Percentiles rank a stretch among this genome's conserved stretches.
These are phyloP conservation scores for Chironomus striatipennis DNA, from an alignment of 1,140 invertebrate genomes.

Conservation along the genomic window DNA sequence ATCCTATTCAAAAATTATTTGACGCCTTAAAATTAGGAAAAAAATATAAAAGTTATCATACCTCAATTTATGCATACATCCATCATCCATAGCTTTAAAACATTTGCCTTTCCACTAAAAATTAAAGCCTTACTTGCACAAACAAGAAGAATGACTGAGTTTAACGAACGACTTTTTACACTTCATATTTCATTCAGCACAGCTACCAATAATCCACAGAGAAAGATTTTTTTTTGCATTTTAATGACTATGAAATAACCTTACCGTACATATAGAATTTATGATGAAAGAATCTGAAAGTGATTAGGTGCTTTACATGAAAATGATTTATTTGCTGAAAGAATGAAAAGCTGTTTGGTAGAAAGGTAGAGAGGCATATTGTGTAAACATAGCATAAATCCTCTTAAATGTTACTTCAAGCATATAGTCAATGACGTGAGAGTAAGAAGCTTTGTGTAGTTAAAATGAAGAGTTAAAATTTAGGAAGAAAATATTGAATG, in stretches of 20 bases:
- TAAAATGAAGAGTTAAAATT: background rate
- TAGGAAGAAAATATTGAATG: too few species aligned
- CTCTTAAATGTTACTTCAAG: background rate
- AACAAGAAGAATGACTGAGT: background rate
- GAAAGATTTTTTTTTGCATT: background rate
- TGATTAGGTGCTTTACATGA: constrained; percentile 7
- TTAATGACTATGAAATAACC: background rate
- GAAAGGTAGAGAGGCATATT: background rate
- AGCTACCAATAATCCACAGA: too few species aligned
- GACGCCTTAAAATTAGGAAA: too few species aligned
- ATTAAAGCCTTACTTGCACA: background rate
- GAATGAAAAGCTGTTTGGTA: background rate
- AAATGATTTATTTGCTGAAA: constrained; percentile 1
- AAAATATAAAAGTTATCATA: too few species aligned
- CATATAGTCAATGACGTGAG: background rate
- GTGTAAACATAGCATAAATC: background rate
- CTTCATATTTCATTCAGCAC: background rate
- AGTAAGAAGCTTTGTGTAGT: background rate
- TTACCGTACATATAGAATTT: background rate
- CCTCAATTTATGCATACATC: too few species aligned
- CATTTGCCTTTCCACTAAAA: background rate
- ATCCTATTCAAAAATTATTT: too few species aligned
- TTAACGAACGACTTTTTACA: background rate
- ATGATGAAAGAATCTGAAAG: constrained; percentile 1
- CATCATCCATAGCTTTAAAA: too few species aligned